Conservation (phyloP, 2,888 invertebrate genomes). For the Parthenolecanium corni region DNA sequence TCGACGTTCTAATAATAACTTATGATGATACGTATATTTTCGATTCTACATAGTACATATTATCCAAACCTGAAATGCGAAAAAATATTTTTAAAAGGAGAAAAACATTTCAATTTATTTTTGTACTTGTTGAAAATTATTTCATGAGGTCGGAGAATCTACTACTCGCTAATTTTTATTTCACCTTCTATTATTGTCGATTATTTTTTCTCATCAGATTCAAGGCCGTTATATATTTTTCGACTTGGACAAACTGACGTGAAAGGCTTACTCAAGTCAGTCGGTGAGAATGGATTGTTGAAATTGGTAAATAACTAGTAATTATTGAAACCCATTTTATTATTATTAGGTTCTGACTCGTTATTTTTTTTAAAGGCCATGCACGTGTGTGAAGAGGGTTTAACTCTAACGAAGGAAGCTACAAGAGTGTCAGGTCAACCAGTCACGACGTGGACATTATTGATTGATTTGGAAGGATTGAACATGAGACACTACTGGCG, state of each 20-base stretch:
- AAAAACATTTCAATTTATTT: too few relatives aligned
- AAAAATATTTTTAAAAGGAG: too few relatives aligned
- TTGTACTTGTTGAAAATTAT: too few relatives aligned
- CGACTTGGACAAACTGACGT: constrained; percentile 91
- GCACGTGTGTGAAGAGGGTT: constrained; percentile 82
- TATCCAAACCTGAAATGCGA: too few relatives aligned
- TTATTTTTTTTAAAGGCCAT: constrained; percentile 49
- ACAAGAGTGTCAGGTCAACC: constrained; percentile 69
- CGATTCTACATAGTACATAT: too few relatives aligned
- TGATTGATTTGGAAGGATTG: constrained; percentile 85
- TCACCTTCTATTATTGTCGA: too few relatives aligned
- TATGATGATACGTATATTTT: too few relatives aligned
- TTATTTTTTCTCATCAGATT: constrained; percentile 48
- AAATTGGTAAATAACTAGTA: constrained; percentile 51
- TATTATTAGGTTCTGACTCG: too few relatives aligned
- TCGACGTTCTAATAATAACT: too few relatives aligned
- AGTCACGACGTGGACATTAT: constrained; percentile 75
- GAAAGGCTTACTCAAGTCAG: constrained; percentile 81
- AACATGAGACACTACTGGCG: constrained; percentile 94
- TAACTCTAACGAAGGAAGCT: constrained; percentile 74
- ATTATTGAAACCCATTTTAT: background rate
- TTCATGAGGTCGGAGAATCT: too few relatives aligned
- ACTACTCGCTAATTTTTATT: too few relatives aligned
- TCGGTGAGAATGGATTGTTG: constrained; percentile 81
- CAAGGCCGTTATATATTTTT: constrained; percentile 76